phyloP scores from a whole-genome alignment of 1,140 invertebrate species.

The Acromyrmex charruanus region DNA sequence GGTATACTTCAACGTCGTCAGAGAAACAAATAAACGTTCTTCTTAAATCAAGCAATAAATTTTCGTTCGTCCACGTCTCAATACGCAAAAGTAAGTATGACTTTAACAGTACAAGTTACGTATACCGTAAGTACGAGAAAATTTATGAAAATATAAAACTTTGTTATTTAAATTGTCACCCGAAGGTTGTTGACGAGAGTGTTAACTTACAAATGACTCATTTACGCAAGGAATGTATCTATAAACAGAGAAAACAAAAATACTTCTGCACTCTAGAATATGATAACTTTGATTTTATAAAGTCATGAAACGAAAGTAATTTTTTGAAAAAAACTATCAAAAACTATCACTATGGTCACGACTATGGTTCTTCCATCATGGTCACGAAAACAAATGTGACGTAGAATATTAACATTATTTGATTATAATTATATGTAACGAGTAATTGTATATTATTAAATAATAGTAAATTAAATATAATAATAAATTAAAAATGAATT shows the following conservation, averaged over 20 bases:
- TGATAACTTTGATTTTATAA: too few relatives aligned
- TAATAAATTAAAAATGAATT: not conserved
- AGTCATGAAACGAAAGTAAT: too few relatives aligned
- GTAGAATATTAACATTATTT: too few relatives aligned
- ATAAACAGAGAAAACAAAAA: not conserved
- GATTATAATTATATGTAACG: too few relatives aligned
- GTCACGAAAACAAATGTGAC: too few relatives aligned
- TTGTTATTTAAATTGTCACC: not conserved
- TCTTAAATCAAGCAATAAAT: not conserved
- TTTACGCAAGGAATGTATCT: not conserved
- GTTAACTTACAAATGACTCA: not conserved
- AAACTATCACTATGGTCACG: too few relatives aligned
- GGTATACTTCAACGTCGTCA: not conserved
- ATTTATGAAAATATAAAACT: conserved; percentile 10
- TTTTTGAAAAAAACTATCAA: too few relatives aligned
- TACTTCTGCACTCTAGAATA: not conserved
- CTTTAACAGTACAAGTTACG: not conserved
- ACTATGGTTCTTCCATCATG: too few relatives aligned
- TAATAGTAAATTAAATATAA: not conserved
- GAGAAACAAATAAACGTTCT: not conserved
- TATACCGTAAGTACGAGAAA: not conserved
- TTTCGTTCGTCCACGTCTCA: not conserved
- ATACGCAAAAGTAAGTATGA: conserved; percentile 28
- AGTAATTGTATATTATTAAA: not conserved
- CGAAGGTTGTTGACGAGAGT: not conserved